Conservation (phyloP, 2,797 vertebrate species). For the Pangasius djambal region DNA sequence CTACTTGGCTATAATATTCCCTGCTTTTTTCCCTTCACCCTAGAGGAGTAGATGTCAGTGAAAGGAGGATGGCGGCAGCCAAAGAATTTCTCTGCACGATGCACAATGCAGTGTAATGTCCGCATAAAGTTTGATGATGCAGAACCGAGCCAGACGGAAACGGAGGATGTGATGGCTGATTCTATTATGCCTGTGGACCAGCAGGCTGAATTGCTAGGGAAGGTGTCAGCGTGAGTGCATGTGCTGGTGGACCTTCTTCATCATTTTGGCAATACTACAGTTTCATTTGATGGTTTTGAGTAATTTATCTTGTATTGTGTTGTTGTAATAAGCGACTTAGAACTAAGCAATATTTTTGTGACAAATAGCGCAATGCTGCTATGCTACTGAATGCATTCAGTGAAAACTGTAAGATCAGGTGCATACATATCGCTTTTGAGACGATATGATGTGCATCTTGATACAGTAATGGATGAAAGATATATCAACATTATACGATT, state of each 20-base stretch:
- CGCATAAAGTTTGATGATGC: constrained; percentile 25
- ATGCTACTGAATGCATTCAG: not conserved
- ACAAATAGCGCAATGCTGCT: not conserved
- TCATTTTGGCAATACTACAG: not conserved
- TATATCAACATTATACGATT: not conserved
- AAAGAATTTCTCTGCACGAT: not conserved
- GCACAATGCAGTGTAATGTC: constrained; percentile 29
- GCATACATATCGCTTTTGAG: not conserved
- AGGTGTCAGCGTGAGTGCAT: not conserved
- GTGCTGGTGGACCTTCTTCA: not conserved
- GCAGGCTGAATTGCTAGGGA: not conserved
- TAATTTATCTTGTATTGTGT: not conserved
- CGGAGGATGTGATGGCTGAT: constrained; percentile 16
- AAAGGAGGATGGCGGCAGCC: not conserved
- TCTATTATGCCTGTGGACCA: constrained; percentile 18
- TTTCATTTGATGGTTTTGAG: not conserved
- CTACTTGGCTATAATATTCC: not conserved
- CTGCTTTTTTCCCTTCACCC: not conserved
- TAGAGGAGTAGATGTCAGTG: not conserved
- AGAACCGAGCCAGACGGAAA: constrained; percentile 34
- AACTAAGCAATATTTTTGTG: not conserved
- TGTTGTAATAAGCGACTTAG: not conserved
- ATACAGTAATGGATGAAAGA: not conserved
- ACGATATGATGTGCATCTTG: not conserved
- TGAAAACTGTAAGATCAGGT: too few species aligned